Evolutionary conservation across 1,140 invertebrate species (phyloP).

Genomic region (Ceratina australensis): DNA sequence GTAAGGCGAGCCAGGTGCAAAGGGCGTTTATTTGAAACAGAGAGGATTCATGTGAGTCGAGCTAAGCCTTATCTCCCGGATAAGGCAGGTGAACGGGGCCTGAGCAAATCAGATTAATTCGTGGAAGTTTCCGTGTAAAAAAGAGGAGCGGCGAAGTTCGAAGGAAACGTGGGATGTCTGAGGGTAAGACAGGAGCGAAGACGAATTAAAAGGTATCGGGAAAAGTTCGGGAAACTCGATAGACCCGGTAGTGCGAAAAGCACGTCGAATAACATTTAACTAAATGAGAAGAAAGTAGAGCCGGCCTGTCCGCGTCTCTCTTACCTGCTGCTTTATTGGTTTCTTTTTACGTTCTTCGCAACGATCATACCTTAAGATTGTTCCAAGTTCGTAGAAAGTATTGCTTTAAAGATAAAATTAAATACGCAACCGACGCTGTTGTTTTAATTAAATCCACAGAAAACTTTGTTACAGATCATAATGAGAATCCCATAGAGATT

Average conservation of each 20-base stretch:
- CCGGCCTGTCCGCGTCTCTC: neutral
- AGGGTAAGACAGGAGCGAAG: neutral
- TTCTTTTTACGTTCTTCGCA: no score
- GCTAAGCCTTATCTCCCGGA: neutral
- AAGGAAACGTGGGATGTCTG: neutral
- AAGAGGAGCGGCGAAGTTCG: neutral
- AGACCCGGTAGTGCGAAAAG: neutral
- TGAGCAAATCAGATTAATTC: constrained; percentile 31
- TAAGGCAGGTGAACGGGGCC: constrained; percentile 7
- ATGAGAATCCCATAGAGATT: no score
- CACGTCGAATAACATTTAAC: constrained; percentile 20
- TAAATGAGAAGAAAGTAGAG: neutral
- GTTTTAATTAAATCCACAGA: no score
- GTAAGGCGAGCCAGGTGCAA: neutral
- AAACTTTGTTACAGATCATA: no score
- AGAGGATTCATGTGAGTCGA: constrained; percentile 1
- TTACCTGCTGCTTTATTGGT: no score
- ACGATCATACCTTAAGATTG: no score
- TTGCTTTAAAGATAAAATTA: no score
- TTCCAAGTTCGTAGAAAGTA: no score
- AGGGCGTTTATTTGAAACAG: neutral
- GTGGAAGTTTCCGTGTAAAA: neutral
- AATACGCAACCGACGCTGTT: no score
- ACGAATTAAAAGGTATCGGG: constrained; percentile 28
- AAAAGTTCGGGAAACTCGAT: neutral